Percentiles rank a stretch among this genome's conserved stretches.
phyloP scores from a whole-genome alignment of 2,888 invertebrate species.

The Eupithecia subumbrata region DNA sequence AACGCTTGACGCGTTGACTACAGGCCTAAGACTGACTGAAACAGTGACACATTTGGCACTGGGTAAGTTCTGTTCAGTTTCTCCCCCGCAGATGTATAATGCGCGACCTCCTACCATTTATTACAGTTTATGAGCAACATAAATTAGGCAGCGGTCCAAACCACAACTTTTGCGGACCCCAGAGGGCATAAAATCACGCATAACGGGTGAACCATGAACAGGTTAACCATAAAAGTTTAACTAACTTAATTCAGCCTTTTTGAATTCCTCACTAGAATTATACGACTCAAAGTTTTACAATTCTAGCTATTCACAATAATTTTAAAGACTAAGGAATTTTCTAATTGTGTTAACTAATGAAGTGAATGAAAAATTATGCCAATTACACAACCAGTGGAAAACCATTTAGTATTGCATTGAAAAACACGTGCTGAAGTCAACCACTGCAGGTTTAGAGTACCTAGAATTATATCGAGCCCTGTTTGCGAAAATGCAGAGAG shows the following conservation, averaged over 20 bases:
- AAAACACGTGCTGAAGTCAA: background rate
- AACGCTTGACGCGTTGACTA: no score
- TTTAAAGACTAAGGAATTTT: no score
- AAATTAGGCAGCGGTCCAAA: slow-evolving; percentile 11
- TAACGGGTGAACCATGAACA: background rate
- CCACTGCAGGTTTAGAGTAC: background rate
- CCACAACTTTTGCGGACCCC: slow-evolving; percentile 5
- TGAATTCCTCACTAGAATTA: background rate
- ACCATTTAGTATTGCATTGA: background rate
- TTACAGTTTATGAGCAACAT: slow-evolving; percentile 16
- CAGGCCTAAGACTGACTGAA: background rate
- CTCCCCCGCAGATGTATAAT: background rate
- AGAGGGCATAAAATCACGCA: background rate
- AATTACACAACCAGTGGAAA: background rate
- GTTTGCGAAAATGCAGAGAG: background rate
- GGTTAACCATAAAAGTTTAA: background rate
- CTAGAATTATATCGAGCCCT: no score
- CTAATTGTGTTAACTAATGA: background rate
- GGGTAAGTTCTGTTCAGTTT: background rate
- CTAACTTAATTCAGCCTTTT: background rate
- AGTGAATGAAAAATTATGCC: background rate
- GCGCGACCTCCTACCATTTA: background rate
- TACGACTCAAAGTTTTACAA: background rate
- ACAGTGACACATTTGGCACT: background rate
- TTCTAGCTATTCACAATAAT: background rate